Evolutionary conservation across 2,888 invertebrate species (phyloP).

Genomic region (Cheilosia urbana): DNA sequence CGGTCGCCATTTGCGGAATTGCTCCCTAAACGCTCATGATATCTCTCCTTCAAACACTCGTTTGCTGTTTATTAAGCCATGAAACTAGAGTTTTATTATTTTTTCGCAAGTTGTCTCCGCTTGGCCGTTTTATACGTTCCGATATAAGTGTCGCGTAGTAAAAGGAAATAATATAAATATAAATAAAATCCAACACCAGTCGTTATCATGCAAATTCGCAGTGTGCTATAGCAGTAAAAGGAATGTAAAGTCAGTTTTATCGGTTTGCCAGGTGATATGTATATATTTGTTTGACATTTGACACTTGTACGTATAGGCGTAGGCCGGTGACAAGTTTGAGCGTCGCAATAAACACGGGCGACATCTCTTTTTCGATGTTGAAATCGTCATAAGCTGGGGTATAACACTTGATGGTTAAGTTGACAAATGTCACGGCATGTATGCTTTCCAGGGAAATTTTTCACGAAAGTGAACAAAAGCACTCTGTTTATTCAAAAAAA

Average conservation of each 20-base stretch:
- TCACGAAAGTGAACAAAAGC: too few species aligned
- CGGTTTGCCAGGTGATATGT: neutral
- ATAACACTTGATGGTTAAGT: too few species aligned
- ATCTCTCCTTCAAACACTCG: neutral
- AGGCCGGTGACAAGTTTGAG: neutral
- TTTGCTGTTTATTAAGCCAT: conserved; percentile 43
- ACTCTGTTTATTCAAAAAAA: too few species aligned
- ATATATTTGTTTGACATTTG: conserved; percentile 28
- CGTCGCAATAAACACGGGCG: neutral
- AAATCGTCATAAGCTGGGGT: neutral
- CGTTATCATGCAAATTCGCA: conserved; percentile 38
- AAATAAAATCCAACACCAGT: conserved; percentile 40
- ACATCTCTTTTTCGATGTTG: neutral
- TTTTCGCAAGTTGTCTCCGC: conserved; percentile 29
- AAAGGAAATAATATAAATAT: conserved; percentile 33
- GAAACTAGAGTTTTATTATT: conserved; percentile 52
- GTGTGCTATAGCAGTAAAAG: conserved; percentile 34
- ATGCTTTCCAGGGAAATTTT: too few species aligned
- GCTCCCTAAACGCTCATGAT: conserved; percentile 11
- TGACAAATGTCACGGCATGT: neutral
- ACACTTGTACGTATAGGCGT: neutral
- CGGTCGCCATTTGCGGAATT: conserved; percentile 21
- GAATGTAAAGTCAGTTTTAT: conserved; percentile 30
- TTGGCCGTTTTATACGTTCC: conserved; percentile 18
- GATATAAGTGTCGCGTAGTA: conserved; percentile 16